Percentiles rank a stretch among this genome's conserved stretches.
Conservation (phyloP, 2,797 vertebrate species). For the Crenichthys baileyi region DNA sequence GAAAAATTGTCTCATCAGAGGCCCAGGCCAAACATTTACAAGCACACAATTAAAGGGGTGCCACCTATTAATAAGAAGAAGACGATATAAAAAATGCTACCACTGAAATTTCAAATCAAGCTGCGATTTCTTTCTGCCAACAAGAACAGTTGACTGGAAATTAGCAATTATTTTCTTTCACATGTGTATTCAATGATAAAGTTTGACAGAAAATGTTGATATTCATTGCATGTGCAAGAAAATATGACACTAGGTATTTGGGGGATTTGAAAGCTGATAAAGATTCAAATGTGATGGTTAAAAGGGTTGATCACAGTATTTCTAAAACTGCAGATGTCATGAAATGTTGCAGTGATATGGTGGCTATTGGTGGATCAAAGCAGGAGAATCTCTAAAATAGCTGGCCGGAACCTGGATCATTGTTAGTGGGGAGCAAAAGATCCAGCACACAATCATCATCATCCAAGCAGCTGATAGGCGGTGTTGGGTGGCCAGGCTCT, state of each 20-base stretch:
- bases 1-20: conserved; percentile 14
- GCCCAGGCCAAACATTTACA: background rate
- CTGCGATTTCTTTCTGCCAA: background rate
- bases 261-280: background rate
- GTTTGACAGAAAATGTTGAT: background rate
- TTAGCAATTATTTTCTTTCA: background rate
- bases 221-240: background rate
- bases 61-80: background rate
- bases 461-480: background rate
- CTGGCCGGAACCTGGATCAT: background rate
- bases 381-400: background rate
- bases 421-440: background rate
- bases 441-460: background rate
- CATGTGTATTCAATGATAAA: background rate
- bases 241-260: background rate
- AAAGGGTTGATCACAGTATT: background rate
- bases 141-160: background rate
- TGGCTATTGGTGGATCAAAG: background rate
- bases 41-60: conserved; percentile 14
- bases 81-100: background rate
- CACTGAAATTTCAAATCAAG: background rate
- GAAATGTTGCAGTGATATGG: background rate
- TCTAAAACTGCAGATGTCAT: background rate
- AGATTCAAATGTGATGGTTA: background rate
- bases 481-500: too few relatives aligned